Evolutionary conservation across 2,113 vertebrate species (phyloP).

Genomic region (sheep (Ovis aries)): ARS-UI_Ramb_v3.0 NC_056056.1:220120501-220121000

Average conservation of each 20-base stretch:
- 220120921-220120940: fast-evolving
- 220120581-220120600: too few species aligned
- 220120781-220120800: not conserved
- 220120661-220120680: not conserved
- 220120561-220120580: not conserved
- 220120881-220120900: not conserved
- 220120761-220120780: not conserved
- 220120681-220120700: too few species aligned
- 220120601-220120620: not conserved
- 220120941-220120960: not conserved
- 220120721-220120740: not conserved
- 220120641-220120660: fast-evolving
- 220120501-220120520: not conserved
- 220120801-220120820: not conserved
- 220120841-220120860: not conserved
- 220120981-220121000: fast-evolving
- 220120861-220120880: not conserved
- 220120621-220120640: not conserved
- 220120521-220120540: fast-evolving
- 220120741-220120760: not conserved
- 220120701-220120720: not conserved
- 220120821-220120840: not conserved
- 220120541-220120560: not conserved
- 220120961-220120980: fast-evolving
- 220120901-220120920: not conserved